phyloP scores from a whole-genome alignment of 2,888 invertebrate genomes.

The Rhingia campestris region DNA sequence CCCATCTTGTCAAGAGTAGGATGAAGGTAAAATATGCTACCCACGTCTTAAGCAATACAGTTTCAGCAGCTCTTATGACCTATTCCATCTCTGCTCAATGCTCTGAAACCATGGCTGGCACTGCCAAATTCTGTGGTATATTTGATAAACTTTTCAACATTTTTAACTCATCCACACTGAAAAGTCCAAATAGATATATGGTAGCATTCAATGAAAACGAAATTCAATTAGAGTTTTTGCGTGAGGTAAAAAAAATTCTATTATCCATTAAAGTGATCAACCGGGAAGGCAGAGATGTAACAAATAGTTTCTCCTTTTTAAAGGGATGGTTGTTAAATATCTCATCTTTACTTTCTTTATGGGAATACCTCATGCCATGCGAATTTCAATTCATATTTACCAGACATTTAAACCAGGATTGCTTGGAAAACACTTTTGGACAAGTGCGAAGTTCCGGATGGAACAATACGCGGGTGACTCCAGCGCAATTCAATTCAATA shows the following conservation, averaged over 20 bases:
- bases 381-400: constrained; percentile 3
- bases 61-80: neutral
- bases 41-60: neutral
- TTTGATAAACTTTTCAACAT: too few relatives aligned
- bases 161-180: too few relatives aligned
- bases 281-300: too few relatives aligned
- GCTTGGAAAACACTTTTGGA: too few relatives aligned
- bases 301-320: neutral
- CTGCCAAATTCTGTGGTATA: neutral
- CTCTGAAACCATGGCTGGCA: neutral
- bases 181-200: neutral
- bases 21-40: too few relatives aligned
- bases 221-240: neutral
- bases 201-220: neutral
- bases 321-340: constrained; percentile 20
- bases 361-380: constrained; percentile 1
- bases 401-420: neutral
- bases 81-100: too few relatives aligned
- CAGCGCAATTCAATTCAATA: too few relatives aligned
- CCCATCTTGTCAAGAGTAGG: neutral
- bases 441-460: too few relatives aligned
- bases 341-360: constrained; percentile 29
- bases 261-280: neutral
- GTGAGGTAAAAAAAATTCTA: neutral
- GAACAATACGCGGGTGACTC: too few relatives aligned